Conservation (phyloP, 2,797 vertebrate species). For the Brotula barbata region DNA sequence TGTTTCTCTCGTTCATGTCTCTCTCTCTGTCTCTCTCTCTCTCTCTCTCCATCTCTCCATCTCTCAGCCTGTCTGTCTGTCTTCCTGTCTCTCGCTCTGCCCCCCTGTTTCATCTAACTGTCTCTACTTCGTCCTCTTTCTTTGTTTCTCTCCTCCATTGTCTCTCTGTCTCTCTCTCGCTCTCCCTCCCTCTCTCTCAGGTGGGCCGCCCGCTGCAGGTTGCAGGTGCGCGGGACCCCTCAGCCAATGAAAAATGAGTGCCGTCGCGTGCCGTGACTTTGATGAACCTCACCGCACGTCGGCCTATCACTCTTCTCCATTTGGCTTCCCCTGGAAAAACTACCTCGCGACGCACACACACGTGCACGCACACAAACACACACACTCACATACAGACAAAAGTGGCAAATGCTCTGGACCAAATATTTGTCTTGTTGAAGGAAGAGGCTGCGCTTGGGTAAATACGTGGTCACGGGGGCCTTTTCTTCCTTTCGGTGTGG, state of each 20-base stretch:
- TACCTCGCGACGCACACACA: constrained; percentile 5
- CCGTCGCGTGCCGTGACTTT: constrained; percentile 90
- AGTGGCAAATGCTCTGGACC: constrained; percentile 75
- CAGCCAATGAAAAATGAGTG: constrained; percentile 97
- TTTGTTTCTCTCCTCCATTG: neutral
- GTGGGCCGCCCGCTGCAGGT: constrained; percentile 89
- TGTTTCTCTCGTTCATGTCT: constrained; percentile 47
- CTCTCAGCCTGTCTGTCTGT: neutral
- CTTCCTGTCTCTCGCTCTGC: constrained; percentile 73
- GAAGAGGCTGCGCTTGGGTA: constrained; percentile 85
- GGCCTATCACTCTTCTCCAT: constrained; percentile 99
- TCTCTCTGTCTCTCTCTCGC: neutral
- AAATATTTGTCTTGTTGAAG: constrained; percentile 97
- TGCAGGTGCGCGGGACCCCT: constrained; percentile 91
- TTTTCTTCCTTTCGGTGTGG: constrained; percentile 36
- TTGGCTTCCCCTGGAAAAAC: constrained; percentile 87
- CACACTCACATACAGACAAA: constrained; percentile 52
- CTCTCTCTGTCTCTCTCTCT: constrained; percentile 40
- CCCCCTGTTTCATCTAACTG: too few species aligned
- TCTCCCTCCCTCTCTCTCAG: constrained; percentile 80
- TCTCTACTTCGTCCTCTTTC: too few species aligned
- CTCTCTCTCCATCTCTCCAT: neutral
- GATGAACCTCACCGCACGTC: constrained; percentile 90
- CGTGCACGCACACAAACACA: constrained; percentile 15
- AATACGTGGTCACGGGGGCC: constrained; percentile 66